Base-by-base conservation (phyloP, 1,140 invertebrate species). In the Temnothorax curvispinosus region DNA sequence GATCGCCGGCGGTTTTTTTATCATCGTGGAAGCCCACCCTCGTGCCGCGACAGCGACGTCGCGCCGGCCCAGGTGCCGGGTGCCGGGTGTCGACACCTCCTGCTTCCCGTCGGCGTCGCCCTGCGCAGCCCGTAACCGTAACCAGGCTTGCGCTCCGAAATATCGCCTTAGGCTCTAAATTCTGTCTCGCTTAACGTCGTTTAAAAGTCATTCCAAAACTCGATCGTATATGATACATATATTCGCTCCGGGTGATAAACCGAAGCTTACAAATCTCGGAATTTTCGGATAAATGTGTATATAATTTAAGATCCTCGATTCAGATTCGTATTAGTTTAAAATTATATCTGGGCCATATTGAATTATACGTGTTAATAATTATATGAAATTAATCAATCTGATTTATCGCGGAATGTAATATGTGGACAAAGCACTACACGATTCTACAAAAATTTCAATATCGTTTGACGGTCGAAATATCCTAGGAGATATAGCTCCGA, bases 1-100 rank as follows among this genome's bases (percentile, higher is more conserved):
- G 91, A 92, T 92, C 92, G 88, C 92, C 92, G 92, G 91, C 27
- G 27, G 27, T 27, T 27, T 27, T 92, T 89, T 91, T 87, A 91
- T 90, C 90, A 87, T 60, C 67, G 76, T 80, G 89, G 50, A 87
- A 88, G 81, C 69, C 87, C 87, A 91, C 87, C 90, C 89, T 90
- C 88, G 81, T 82, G 81, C 18, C 13, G 9, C 38, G 38, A 41
- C 27, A 0, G 27, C 27, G 27, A 27, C 27, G 27, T 27, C 27
- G 27, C 27, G 27, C 27, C 27, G 27, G 27, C 27, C 27, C 27
- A 27, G 27, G 27, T 27, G 27, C 27, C 27, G 27, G 27, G 27
- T 27, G 27, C 27, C 80, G 88, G 88, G 86, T 85, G 88, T 90
- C 74, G 86, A 88, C 86, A 76, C 86, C 89, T 81, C 86, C 41